phyloP scores from a whole-genome alignment of 2,888 invertebrate genomes.

The Hydrotaea cyrtoneurina region DNA sequence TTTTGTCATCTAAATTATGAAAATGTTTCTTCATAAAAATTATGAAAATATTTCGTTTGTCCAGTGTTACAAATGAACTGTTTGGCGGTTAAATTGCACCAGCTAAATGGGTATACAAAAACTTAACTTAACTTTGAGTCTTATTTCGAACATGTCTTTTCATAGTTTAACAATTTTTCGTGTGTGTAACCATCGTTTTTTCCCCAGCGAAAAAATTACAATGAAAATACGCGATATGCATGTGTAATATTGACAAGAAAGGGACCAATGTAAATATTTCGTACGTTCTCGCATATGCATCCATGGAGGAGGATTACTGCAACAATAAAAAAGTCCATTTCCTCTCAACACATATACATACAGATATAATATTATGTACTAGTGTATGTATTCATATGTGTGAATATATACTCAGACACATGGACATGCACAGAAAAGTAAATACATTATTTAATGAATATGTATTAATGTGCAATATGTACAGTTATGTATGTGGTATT shows the following conservation, averaged over 20 bases:
- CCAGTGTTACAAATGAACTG: too few relatives aligned
- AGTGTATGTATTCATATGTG: neutral
- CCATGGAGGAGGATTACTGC: neutral
- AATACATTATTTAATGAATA: constrained; percentile 9
- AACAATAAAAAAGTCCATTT: neutral
- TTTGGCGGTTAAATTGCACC: too few relatives aligned
- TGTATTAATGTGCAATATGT: neutral
- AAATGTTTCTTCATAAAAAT: too few relatives aligned
- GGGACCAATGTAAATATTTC: neutral
- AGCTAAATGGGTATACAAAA: too few relatives aligned
- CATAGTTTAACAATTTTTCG: too few relatives aligned
- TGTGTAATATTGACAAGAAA: constrained; percentile 11
- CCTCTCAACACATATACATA: neutral
- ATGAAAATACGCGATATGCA: neutral
- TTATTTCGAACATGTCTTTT: too few relatives aligned
- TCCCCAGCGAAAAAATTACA: neutral
- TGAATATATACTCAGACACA: neutral
- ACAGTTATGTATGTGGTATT: constrained; percentile 4
- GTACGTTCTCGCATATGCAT: neutral
- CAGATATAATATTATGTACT: too few relatives aligned
- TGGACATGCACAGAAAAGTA: neutral
- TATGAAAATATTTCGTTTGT: too few relatives aligned
- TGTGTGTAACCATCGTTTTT: neutral
- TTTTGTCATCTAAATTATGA: too few relatives aligned
- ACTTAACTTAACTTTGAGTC: too few relatives aligned